phyloP scores from a whole-genome alignment of 2,888 invertebrate species.

The Pherbina coryleti region DNA sequence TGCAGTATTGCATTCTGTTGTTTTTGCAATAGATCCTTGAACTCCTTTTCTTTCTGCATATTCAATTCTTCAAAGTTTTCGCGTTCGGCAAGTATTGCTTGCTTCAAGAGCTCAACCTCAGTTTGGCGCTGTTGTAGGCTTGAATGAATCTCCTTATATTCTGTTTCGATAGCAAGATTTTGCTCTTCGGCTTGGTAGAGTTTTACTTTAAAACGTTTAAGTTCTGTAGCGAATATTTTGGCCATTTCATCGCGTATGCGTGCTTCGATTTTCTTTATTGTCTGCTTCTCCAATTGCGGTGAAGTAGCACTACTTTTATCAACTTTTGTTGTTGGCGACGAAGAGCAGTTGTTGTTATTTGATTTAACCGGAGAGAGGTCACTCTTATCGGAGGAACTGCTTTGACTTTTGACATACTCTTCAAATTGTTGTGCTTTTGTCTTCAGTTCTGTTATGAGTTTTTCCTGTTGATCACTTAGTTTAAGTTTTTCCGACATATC shows the following conservation, averaged over 20 bases:
- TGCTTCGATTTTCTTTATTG: constrained; percentile 60
- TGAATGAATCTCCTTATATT: constrained; percentile 57
- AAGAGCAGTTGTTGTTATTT: background rate
- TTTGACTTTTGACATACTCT: constrained; percentile 74
- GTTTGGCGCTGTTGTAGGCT: constrained; percentile 61
- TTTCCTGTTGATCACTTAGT: constrained; percentile 73
- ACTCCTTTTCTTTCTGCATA: constrained; percentile 56
- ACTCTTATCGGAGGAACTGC: constrained; percentile 59
- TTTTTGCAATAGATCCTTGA: constrained; percentile 53
- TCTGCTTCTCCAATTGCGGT: constrained; percentile 64
- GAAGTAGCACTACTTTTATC: constrained; percentile 64
- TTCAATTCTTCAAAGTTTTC: constrained; percentile 62
- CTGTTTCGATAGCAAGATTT: constrained; percentile 54
- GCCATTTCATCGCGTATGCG: constrained; percentile 78
- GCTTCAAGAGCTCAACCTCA: constrained; percentile 66
- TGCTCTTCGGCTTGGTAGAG: constrained; percentile 65
- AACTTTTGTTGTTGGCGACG: background rate
- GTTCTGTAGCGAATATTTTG: constrained; percentile 75
- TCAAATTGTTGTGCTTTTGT: constrained; percentile 77
- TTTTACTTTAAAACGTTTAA: constrained; percentile 71
- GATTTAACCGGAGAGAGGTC: constrained; percentile 48
- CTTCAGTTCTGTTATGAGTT: constrained; percentile 74
- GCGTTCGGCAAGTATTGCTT: constrained; percentile 67
- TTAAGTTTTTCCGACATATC: constrained; percentile 65
- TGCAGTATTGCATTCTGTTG: constrained; percentile 59